Conservation (phyloP, 2,797 vertebrate genomes). For the Sparus aurata region DNA sequence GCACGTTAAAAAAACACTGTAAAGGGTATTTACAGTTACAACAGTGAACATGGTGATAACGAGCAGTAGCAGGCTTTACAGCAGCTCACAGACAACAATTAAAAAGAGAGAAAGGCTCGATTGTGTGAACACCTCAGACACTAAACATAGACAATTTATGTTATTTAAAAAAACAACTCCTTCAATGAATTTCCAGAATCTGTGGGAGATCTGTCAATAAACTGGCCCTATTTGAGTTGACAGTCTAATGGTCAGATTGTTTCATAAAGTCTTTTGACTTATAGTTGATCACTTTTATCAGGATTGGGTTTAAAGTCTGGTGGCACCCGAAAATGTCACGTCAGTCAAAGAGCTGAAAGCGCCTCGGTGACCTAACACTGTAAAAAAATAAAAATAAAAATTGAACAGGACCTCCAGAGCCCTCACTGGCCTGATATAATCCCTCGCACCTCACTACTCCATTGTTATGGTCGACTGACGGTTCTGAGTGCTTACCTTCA, state of each 20-base stretch:
- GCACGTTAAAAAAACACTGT: too few species aligned
- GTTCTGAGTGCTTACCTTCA: constrained; percentile 62
- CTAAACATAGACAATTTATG: too few species aligned
- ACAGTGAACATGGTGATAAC: too few species aligned
- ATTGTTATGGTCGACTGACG: constrained; percentile 46
- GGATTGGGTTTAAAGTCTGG: neutral
- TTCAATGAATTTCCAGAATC: too few species aligned
- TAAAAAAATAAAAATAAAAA: neutral
- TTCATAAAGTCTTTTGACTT: neutral
- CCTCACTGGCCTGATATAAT: constrained; percentile 49
- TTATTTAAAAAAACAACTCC: too few species aligned
- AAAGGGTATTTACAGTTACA: too few species aligned
- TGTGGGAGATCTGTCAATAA: neutral
- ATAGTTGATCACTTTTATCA: neutral
- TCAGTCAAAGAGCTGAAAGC: neutral
- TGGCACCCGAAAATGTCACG: neutral
- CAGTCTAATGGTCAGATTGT: neutral
- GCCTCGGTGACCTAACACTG: neutral
- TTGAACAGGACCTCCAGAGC: constrained; percentile 12
- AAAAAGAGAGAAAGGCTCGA: too few species aligned
- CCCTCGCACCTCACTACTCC: constrained; percentile 45
- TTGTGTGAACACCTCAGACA: too few species aligned
- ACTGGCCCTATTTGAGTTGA: neutral
- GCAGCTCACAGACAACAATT: too few species aligned
- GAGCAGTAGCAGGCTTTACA: too few species aligned